Base-by-base conservation (phyloP, 2,797 vertebrate genomes). In the Toxotes lorentzi region DNA sequence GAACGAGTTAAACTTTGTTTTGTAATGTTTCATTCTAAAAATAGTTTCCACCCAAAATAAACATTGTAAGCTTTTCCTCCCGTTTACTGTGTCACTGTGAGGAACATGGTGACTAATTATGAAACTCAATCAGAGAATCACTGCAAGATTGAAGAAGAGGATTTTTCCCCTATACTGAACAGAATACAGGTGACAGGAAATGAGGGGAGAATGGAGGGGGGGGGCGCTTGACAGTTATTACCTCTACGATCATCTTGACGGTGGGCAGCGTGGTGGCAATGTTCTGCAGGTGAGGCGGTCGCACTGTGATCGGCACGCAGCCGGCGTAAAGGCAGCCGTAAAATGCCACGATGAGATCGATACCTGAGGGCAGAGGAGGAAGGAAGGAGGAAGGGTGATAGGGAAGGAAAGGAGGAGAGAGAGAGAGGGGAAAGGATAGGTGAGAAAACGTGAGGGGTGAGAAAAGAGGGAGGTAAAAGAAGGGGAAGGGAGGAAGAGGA, bases 231-330 rank as follows among this genome's bases (percentile, higher is more conserved):
- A 30, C 4, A 8, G 34, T 11, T 58, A 90, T 94, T 89, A 98
- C 98, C 96, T 98, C 97, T 83, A 99, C 97, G 21, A 99, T 98
- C 98, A 99, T 99, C 95, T 98, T 98, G 89, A 98, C 97, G 0
- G 98, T 99, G 61, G 98, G 98, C 78, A 99, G 86, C 0, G 97
- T 99, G 1, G 97, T 99, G 54, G 96, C 93, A 30, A 99, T 98
- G 93, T 99, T 98, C 93, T 98, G 98, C 0, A 97, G 98, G 56
- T 98, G 97, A 0, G 97, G 98, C 17, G 97, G 97, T 10, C 98
- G 95, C 65, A 99, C 98, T 0, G 97, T 98, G 85, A 99, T 97
- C 7, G 98, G 98, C 83, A 99, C 97, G 50, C 97, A 99, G 88
- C 98, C 98, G 0, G 97, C 97, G 2, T 99, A 99, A 54, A 99